phyloP scores from a whole-genome alignment of 1,140 invertebrate genomes.

The Euura saliciscinereae region DNA sequence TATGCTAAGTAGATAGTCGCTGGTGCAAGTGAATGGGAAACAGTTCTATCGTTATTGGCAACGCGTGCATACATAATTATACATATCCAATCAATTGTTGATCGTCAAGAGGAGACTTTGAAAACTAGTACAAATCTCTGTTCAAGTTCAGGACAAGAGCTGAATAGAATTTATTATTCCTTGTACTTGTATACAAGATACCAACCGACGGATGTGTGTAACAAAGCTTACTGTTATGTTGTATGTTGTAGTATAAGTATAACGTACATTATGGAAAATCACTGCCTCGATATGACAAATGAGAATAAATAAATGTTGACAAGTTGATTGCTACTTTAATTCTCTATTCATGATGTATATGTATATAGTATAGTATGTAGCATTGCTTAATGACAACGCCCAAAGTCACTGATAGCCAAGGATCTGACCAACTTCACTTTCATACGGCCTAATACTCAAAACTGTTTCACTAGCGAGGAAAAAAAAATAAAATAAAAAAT shows the following conservation, averaged over 20 bases:
- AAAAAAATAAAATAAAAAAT: not conserved
- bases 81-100: not conserved
- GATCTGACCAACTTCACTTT: too few species aligned
- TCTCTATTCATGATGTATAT: not conserved
- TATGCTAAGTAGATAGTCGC: not conserved
- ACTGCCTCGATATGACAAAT: constrained; percentile 5
- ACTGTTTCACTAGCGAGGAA: not conserved
- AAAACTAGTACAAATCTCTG: not conserved
- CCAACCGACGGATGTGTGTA: not conserved
- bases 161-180: not conserved
- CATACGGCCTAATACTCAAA: not conserved
- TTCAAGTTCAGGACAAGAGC: not conserved
- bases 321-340: constrained; percentile 1
- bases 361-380: not conserved
- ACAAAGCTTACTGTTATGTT: constrained; percentile 2
- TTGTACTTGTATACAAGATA: not conserved
- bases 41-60: not conserved
- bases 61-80: not conserved
- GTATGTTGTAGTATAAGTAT: not conserved
- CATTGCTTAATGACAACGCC: not conserved
- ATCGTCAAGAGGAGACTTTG: not conserved
- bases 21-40: not conserved
- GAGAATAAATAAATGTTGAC: constrained; percentile 6
- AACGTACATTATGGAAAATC: not conserved
- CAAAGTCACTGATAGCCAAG: too few species aligned